A percentile compares a stretch with the other conserved stretches of the same genome.
These are phyloP conservation scores for Macrochelys suwanniensis DNA, from an alignment of 2,797 vertebrate species.

Conservation along the genomic window DNA sequence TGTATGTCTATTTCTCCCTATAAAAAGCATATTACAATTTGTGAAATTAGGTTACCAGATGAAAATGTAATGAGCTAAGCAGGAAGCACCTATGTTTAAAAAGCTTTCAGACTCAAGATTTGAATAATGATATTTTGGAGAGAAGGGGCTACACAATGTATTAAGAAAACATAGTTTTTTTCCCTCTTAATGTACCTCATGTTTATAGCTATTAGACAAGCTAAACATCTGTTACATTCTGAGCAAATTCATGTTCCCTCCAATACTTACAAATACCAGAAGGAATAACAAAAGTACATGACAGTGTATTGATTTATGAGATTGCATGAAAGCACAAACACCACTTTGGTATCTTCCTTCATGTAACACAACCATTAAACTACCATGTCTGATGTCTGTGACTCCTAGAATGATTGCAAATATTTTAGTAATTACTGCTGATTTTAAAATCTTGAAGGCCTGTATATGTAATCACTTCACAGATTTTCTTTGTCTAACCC, in stretches of 20 bases:
- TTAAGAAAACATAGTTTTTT: background rate
- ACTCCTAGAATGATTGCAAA: background rate
- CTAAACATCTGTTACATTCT: background rate
- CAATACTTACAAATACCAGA: background rate
- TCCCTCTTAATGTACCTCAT: background rate
- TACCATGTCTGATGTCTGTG: background rate
- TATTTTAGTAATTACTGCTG: background rate
- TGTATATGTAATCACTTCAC: background rate
- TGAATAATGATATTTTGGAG: background rate
- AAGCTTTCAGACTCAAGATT: background rate
- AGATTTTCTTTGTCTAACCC: background rate
- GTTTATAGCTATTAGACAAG: background rate
- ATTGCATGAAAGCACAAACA: background rate
- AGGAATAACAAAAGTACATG: background rate
- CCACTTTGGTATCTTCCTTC: background rate
- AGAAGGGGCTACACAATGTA: background rate
- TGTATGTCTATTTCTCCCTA: background rate
- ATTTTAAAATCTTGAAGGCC: background rate
- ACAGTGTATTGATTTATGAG: conserved; percentile 9
- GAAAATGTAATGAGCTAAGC: background rate
- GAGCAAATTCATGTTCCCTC: background rate
- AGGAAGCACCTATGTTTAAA: background rate
- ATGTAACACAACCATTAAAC: background rate
- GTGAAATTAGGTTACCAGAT: background rate
- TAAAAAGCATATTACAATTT: background rate